Evolutionary conservation across 2,888 invertebrate genomes (phyloP), one percentile per base, ranked within the genome.

Genomic region (Morpho achilles): DNA sequence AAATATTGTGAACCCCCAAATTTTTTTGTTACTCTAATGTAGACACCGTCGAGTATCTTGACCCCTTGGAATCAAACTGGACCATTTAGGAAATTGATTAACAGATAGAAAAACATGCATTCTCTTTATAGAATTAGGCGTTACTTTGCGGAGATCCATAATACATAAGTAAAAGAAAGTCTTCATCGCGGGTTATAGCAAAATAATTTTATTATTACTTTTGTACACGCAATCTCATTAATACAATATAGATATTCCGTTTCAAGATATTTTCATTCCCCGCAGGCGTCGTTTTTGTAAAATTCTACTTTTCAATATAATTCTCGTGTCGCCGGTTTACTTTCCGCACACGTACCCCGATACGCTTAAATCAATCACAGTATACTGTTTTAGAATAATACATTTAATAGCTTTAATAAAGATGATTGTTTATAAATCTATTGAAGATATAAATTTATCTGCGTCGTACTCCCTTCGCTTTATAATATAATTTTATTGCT

Each of bases 341-440:
- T 45, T 54, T 53, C 59, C 44, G 46, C 44, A 44, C 59, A 62
- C 62, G 62, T 62, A 48, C 53, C 16, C 49, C 59, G 56, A 59
- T 62, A 50, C 48, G 53, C 54, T 62, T 62, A 59, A 62, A 62
- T 62, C 59, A 56, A 62, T 62, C 62, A 57, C 59, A 8, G 16
- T 45, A 32, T 54, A 59, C 61, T 40, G 59, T 59, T 58, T 50
- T 50, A 50, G 56, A 62, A 62, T 56, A 53, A 59, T 43, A 56
- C 50, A 59, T 44, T 45, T 59, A 53, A 48, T 54, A 51, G 47
- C 50, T 42, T 60, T 53, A 57, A 59, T 59, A 59, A 59, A 62
- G 59, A 56, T 43, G 50, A 44, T 50, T 41, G 53, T 62, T 62
- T 62, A 62, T 59, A 62, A 48, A 53, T 51, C 32, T 44, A 41